Base-by-base conservation (phyloP, 2,113 vertebrate genomes). In the Vulpes lagopus region DNA sequence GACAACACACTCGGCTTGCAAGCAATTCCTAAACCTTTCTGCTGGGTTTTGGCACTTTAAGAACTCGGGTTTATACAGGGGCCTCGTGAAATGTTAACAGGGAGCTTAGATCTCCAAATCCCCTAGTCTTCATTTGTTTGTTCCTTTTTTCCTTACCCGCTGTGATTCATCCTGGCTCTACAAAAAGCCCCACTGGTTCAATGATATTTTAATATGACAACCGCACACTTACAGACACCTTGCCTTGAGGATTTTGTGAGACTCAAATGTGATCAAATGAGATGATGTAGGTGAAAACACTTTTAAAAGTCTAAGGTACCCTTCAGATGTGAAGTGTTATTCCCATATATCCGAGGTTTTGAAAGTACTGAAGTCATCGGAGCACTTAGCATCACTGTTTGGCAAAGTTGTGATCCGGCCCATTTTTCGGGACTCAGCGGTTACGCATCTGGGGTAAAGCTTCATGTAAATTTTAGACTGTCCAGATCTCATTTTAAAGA, bases 101-200 rank as follows among this genome's bases (percentile, higher is more conserved):
- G 81, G 73, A 86, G 79, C 85, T 91, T 64, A 83, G 92, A 83
- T 93, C 93, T 93, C 91, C 7, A 69, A 69, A 57, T 84, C 89
- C 65, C 49, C 53, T n/a, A 0, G 7, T 89, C 96, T 83, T 80
- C 59, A n/a, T 91, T 79, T 74, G 30, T 91, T 93, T 67, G 20
- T 71, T 62, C 30, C 43, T 53, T n/a, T 51, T 76, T 32, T 23
- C 11, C 12, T 55, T 51, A 51, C 32, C 49, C 2, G 2, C 8
- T 60, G 64, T 91, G 94, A 94, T 65, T 97, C 92, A 90, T 78
- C 83, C 83, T 69, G 62, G 87, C 23, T 97, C 74, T 87, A 49
- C 86, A 73, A 59, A 97, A 96, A 74, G 30, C 87, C 20, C 69
- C 62, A 49, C 22, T 43, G 51, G 67, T 64, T 84, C 90, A 84